Conservation (phyloP, 2,888 invertebrate species). For the Hypercompe scribonia region DNA sequence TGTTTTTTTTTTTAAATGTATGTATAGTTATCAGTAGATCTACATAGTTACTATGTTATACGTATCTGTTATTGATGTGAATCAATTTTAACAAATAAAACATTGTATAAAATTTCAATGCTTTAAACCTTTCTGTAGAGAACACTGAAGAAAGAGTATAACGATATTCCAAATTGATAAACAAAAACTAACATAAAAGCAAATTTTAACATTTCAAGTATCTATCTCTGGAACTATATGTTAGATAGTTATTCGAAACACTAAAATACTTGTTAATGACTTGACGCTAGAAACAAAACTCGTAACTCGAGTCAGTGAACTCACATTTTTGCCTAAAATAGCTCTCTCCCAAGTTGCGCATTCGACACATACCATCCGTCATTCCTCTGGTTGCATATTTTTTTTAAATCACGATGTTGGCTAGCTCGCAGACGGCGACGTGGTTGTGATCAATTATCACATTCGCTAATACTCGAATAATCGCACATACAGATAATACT, state of each 20-base stretch:
- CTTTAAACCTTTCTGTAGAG: neutral
- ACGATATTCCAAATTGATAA: no score
- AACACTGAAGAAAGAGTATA: no score
- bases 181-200: no score
- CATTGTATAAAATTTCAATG: neutral
- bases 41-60: no score
- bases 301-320: constrained; percentile 18
- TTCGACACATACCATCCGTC: neutral
- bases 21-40: no score
- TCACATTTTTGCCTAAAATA: constrained; percentile 16
- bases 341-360: constrained; percentile 10
- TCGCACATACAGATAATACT: neutral
- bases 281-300: constrained; percentile 6
- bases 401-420: neutral
- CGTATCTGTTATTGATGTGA: neutral
- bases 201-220: neutral
- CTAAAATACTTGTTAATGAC: constrained; percentile 1
- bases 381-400: neutral
- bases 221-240: no score
- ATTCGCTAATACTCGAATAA: neutral
- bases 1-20: neutral
- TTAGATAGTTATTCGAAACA: neutral
- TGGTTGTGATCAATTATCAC: neutral
- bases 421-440: neutral
- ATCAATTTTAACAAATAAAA: neutral